phyloP scores from a whole-genome alignment of 2,113 vertebrate species.

The Notothenia rossii region DNA sequence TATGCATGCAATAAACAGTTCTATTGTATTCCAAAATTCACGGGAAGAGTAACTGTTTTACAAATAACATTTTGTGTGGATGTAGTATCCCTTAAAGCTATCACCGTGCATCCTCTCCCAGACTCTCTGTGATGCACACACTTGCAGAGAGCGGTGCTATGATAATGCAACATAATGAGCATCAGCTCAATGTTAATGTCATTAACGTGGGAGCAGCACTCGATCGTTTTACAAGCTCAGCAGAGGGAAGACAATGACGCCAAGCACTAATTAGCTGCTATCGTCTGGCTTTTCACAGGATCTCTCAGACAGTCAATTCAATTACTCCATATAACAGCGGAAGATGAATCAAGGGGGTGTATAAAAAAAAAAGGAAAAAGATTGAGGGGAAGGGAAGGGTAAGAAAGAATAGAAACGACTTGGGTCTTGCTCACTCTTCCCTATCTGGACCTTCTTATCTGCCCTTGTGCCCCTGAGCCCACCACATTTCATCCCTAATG shows the following conservation, averaged over 20 bases:
- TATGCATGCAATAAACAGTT: too few relatives aligned
- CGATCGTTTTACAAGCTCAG: slow-evolving; percentile 76
- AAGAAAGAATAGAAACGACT: slow-evolving; percentile 75
- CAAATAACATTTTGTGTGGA: too few relatives aligned
- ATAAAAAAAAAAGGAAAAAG: slow-evolving; percentile 37
- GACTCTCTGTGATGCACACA: slow-evolving; percentile 23
- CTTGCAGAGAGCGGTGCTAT: slow-evolving; percentile 41
- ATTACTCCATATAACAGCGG: slow-evolving; percentile 76
- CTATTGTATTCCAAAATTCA: too few relatives aligned
- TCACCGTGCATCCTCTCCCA: background rate
- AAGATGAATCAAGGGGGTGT: slow-evolving; percentile 62
- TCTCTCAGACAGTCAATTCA: slow-evolving; percentile 75
- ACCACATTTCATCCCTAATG: slow-evolving; percentile 89
- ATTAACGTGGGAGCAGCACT: slow-evolving; percentile 63
- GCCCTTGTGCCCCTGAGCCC: slow-evolving; percentile 83
- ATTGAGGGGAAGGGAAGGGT: slow-evolving; percentile 27
- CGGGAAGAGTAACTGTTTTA: too few relatives aligned
- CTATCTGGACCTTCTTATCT: slow-evolving; percentile 84
- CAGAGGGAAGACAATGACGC: slow-evolving; percentile 70
- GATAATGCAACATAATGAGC: slow-evolving; percentile 66
- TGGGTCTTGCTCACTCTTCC: slow-evolving; percentile 65
- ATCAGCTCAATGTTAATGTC: slow-evolving; percentile 78
- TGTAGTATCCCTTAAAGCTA: too few relatives aligned
- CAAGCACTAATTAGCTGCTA: slow-evolving; percentile 80
- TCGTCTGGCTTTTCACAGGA: slow-evolving; percentile 74